Conservation (phyloP, 1,140 invertebrate genomes). For the Drosophila ironensis region DNA sequence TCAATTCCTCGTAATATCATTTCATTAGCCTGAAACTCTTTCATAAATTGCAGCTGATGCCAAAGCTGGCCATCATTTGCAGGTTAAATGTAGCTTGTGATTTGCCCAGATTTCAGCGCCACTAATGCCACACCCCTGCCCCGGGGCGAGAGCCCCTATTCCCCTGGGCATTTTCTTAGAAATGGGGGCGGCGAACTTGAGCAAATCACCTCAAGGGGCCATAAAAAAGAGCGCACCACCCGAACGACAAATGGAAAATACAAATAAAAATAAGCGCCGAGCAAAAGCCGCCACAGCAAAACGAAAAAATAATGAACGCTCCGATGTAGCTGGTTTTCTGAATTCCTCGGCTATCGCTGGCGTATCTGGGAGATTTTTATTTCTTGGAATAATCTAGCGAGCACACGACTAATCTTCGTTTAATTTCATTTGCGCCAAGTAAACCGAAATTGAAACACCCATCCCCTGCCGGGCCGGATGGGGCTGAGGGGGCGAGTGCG, state of each 20-base stretch:
- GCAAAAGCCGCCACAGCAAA: constrained; percentile 52
- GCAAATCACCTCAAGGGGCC: constrained; percentile 74
- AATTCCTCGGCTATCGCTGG: background rate
- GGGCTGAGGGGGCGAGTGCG: background rate
- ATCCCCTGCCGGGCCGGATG: background rate
- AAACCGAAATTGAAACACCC: constrained; percentile 71
- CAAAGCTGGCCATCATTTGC: constrained; percentile 70
- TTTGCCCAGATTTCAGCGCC: constrained; percentile 56
- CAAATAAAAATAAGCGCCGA: constrained; percentile 63
- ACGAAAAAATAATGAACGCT: constrained; percentile 75
- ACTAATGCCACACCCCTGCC: constrained; percentile 36
- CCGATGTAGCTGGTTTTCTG: background rate
- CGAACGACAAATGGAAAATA: constrained; percentile 26
- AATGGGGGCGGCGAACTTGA: constrained; percentile 47
- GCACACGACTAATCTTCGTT: constrained; percentile 80
- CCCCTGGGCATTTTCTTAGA: constrained; percentile 5
- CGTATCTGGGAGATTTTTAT: constrained; percentile 60
- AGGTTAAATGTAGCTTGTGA: constrained; percentile 75
- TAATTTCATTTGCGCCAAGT: constrained; percentile 77
- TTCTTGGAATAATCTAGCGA: constrained; percentile 77
- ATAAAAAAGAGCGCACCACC: constrained; percentile 57
- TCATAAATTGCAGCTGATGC: constrained; percentile 45
- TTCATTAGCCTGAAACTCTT: constrained; percentile 29
- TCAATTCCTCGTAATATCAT: background rate
- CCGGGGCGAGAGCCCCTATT: constrained; percentile 6